A percentile compares a stretch with the other conserved stretches of the same genome.
phyloP scores from a whole-genome alignment of 1,140 invertebrate genomes.

The Bombus haemorrhoidalis region DNA sequence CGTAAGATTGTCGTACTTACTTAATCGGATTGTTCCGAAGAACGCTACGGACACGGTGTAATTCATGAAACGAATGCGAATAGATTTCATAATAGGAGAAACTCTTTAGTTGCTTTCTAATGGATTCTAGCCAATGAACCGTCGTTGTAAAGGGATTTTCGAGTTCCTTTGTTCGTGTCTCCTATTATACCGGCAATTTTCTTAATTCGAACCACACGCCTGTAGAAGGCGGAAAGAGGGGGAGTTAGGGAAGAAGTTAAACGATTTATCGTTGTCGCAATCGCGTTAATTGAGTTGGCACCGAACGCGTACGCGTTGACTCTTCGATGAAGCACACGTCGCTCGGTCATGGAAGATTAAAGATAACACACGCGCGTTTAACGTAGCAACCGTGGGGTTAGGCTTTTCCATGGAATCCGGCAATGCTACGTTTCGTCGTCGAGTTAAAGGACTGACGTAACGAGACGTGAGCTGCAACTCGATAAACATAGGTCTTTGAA shows the following conservation, averaged over 20 bases:
- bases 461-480: not conserved
- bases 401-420: constrained; percentile 22
- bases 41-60: not conserved
- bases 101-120: not conserved
- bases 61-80: not conserved
- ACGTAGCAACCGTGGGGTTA: constrained; percentile 21
- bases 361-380: constrained; percentile 34
- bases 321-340: constrained; percentile 4
- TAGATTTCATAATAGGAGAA: not conserved
- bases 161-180: not conserved
- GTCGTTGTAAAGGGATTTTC: not conserved
- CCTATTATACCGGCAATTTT: not conserved
- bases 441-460: not conserved
- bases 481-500: not conserved
- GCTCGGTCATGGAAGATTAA: constrained; percentile 9
- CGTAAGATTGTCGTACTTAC: constrained; percentile 46
- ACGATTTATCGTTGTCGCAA: constrained; percentile 31
- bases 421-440: constrained; percentile 13
- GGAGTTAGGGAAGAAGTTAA: not conserved
- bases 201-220: not conserved
- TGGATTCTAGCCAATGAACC: not conserved
- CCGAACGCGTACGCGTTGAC: constrained; percentile 27
- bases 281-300: constrained; percentile 68
- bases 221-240: no score
- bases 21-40: constrained; percentile 36